Base-by-base conservation (phyloP, 2,888 invertebrate species). In the Lymantria dispar region DNA sequence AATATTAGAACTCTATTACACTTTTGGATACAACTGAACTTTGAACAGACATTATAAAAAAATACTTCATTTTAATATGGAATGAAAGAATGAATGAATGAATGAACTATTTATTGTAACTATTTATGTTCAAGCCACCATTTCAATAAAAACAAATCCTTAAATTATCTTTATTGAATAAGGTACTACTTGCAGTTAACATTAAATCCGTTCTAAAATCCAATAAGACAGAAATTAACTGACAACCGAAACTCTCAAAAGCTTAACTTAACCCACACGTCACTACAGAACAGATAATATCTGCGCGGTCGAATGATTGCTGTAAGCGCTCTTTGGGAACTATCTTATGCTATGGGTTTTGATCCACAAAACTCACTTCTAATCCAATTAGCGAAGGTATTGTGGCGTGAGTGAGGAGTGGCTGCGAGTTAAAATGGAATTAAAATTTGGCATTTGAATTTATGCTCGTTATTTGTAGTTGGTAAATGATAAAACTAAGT, bases 311-410 rank as follows among this genome's bases (percentile, higher is more conserved):
- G 38, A 64, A 64, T 60, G 54, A 58, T 64, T 48, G 56, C 48
- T 53, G 45, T 58, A 65, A 65, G 61, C 54, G 53, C 63, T 58
- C 64, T 65, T 60, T 54, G 46, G 43, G 37, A 65, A 64, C 64
- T 64, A 58, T 56, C 60, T 64, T 64, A 22, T 45, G 54, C 55
- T 46, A 48, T 58, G 60, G 68, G 56, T 68, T 68, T 58, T 69
- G 74, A 77, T 77, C 72, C 71, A 70, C 77, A 74, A 76, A 76
- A 78, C 72, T 76, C 76, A 74, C 65, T 73, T 58, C 72, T 80
- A 79, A 80, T 76, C 78, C 78, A 80, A 80, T 80, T 79, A 80
- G 68, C 59, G 60, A 58, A 51, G 58, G 66, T 60, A 69, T 62
- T 72, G 68, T 71, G 75, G 71, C 50, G 47, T 65, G 62, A 66